Evolutionary conservation across 1,140 invertebrate genomes (phyloP), one percentile per base, ranked within the genome.

Genomic region (Caenorhabditis latens): DNA sequence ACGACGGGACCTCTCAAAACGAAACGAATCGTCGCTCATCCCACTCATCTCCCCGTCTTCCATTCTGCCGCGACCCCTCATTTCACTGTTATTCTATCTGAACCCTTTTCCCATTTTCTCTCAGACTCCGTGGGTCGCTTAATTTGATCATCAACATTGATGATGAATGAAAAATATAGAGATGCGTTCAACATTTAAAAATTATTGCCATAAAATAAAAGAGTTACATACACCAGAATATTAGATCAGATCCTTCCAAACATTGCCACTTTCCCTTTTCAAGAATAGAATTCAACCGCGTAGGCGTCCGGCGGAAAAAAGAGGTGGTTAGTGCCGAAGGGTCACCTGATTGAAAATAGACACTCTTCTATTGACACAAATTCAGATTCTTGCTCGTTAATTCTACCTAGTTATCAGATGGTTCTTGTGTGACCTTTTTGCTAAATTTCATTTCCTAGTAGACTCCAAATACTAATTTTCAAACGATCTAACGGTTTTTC

Each of bases 161-260:
- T 40, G 13, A 42, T 67, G 63, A 79, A 43, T 79, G 46, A 24
- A 79, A 53, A n/a, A 53, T n/a, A 40, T 32, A 63, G 14, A 32
- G 24, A 32, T 53, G 50, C 40, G 24, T 40, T 67, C 63, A 40
- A 5, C 24, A 67, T 16, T 67, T 13, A 14, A 21, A 79, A n/a
- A 79, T 1, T 13, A 32, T 32, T 32, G 32, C 32, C 32, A 32
- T 32, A 32, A 53, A 32, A 21, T 13, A n/a, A 46, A 79, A 79
- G 21, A 53, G 71, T 79, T 79, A 79, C 71, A 79, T 79, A 79
- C 71, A 79, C 71, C 71, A 79, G 71, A 79, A 79, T 79, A 79
- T 79, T 79, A 79, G 32, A 79, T 79, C 71, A 79, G 71, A 79
- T 79, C 46, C 46, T 6, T n/a, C n/a, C 71, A 79, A 79, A 50